Evolutionary conservation across 1,140 invertebrate species (phyloP), one percentile per base, ranked within the genome.

Genomic region (Macrocentrus cingulum): DNA sequence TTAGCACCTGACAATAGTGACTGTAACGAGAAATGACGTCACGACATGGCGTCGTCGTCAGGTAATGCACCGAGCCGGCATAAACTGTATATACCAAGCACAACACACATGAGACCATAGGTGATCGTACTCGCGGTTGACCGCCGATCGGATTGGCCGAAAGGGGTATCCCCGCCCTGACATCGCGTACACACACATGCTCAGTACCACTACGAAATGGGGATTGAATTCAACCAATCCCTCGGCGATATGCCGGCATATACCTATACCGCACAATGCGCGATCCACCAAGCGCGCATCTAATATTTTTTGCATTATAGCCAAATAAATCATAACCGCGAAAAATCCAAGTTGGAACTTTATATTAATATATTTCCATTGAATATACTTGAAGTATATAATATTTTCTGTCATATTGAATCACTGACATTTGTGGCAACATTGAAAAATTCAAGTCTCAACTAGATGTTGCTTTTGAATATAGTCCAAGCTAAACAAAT

Each of bases 101-200:
- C 39, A 52, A 48, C 22, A 54, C 23, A 20, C 48, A 49, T 9
- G 25, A 45, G 44, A 61, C 60, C 61, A 62, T 66, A 67, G 65
- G 68, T 59, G 67, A 70, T 68, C 67, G 67, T 59, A 69, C 62
- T 66, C 39, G 32, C 29, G 34, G 51, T 65, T 64, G 63, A 62
- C 51, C n/a, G n/a, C n/a, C 65, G 68, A 61, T 66, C 63, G 67
- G 75, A 77, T 77, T 77, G 73, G 75, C 68, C 70, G 71, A 71
- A 61, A 54, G 66, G 53, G 62, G 60, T 72, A 71, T 75, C 68
- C 70, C 74, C 75, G 75, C 70, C 72, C 65, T 73, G 71, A 64
- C 62, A 66, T 61, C 62, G 32, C 56, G 55, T 32, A 60, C 48
- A 37, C 22, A 56, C 13, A 36, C 19, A 50, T 46, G 34, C 45